Evolutionary conservation across 2,797 vertebrate species (phyloP).

Genomic region (Sciurus vulgaris): DNA sequence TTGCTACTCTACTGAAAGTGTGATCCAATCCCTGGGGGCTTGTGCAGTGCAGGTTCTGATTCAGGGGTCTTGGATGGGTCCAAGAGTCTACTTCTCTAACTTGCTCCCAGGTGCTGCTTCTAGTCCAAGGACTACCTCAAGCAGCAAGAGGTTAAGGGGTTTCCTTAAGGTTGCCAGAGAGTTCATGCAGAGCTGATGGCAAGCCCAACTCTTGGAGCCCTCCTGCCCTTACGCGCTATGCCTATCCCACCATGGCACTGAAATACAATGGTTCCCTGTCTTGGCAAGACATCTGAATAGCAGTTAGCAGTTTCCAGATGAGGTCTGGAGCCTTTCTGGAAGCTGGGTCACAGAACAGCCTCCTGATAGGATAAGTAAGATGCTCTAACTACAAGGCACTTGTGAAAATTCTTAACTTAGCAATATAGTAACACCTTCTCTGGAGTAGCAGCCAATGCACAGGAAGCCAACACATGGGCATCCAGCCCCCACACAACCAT

Average conservation of each 20-base stretch:
- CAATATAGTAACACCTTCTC: slow-evolving; percentile 65
- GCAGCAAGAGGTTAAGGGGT: neutral
- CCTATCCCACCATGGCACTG: neutral
- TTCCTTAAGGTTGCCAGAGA: neutral
- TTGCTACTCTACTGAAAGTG: neutral
- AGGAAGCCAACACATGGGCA: neutral
- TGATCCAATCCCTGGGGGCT: neutral
- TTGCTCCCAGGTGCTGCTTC: neutral
- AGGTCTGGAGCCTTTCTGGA: neutral
- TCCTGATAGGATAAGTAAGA: neutral
- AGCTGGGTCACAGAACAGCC: neutral
- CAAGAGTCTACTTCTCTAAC: neutral
- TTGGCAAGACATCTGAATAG: neutral
- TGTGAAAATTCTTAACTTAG: slow-evolving; percentile 43
- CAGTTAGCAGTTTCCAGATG: neutral
- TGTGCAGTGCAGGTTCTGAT: neutral
- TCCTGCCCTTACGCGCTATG: neutral
- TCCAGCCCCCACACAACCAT: neutral
- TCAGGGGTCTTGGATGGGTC: neutral
- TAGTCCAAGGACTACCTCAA: neutral
- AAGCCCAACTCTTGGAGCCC: neutral
- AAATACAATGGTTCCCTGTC: neutral
- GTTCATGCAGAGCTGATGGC: neutral
- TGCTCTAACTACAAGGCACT: neutral
- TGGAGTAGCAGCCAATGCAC: neutral